Evolutionary conservation across 2,888 invertebrate species (phyloP).

Genomic region (Lacanobia wlatinum): DNA sequence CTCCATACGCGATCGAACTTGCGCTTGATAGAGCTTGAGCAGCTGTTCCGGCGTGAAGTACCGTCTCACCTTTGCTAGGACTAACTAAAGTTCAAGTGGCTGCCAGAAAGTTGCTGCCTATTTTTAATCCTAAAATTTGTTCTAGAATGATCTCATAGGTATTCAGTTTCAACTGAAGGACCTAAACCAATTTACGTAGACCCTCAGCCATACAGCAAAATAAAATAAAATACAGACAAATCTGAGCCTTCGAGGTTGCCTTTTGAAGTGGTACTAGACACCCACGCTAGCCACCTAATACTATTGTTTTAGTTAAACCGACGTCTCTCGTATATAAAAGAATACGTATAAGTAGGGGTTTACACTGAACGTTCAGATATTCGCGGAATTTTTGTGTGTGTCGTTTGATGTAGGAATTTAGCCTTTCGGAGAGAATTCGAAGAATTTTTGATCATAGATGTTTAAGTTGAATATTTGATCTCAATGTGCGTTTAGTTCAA

Average conservation of each 20-base stretch:
- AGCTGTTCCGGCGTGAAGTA: too few species aligned
- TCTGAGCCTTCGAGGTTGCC: constrained; percentile 47
- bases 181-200: constrained; percentile 47
- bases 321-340: constrained; percentile 30
- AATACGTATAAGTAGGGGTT: constrained; percentile 17
- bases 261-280: constrained; percentile 62
- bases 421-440: constrained; percentile 27
- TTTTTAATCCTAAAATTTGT: neutral
- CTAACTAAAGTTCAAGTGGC: too few species aligned
- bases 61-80: too few species aligned
- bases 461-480: constrained; percentile 28
- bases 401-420: constrained; percentile 53
- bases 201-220: constrained; percentile 42
- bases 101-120: too few species aligned
- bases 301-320: constrained; percentile 43
- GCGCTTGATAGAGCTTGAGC: too few species aligned
- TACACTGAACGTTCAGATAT: constrained; percentile 42
- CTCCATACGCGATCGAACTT: too few species aligned
- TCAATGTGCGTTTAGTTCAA: neutral
- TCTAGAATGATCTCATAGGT: constrained; percentile 1
- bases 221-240: constrained; percentile 38
- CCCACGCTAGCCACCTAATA: constrained; percentile 65
- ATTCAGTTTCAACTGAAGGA: constrained; percentile 49
- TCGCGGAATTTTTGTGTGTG: constrained; percentile 47
- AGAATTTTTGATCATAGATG: constrained; percentile 35